Percentiles rank a stretch among this genome's conserved stretches.
Conservation (phyloP, 2,113 vertebrate species). For the Thamnaconus septentrionalis region DNA sequence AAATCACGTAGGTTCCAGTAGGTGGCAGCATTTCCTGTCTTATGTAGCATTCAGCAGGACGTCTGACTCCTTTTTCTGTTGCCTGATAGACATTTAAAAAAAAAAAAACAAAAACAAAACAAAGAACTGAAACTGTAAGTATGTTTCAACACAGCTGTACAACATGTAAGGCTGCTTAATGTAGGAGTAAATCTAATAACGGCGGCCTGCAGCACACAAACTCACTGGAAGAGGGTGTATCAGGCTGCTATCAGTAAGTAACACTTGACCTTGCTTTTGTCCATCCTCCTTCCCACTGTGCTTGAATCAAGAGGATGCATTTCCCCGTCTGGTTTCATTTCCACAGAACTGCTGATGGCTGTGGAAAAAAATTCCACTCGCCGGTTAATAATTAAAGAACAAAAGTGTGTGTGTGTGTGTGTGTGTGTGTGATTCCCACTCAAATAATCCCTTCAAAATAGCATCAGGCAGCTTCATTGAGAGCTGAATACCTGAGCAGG, state of each 20-base stretch:
- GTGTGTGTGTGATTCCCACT: slow-evolving; percentile 69
- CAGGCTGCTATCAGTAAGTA: slow-evolving; percentile 5
- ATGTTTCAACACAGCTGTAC: no score
- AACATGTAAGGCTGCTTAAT: no score
- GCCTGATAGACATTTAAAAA: background rate
- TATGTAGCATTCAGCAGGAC: background rate
- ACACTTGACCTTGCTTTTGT: slow-evolving; percentile 52
- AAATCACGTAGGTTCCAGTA: slow-evolving; percentile 6
- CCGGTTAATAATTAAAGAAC: slow-evolving; percentile 67
- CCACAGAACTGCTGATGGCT: slow-evolving; percentile 29
- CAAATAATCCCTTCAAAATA: slow-evolving; percentile 73
- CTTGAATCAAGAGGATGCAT: slow-evolving; percentile 18
- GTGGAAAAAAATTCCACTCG: slow-evolving; percentile 45
- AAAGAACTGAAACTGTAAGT: no score
- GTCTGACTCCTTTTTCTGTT: background rate
- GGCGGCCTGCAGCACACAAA: no score
- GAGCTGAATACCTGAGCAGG: slow-evolving; percentile 70
- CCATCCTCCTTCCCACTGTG: slow-evolving; percentile 2
- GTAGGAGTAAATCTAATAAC: no score
- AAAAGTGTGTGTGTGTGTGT: slow-evolving; percentile 38
- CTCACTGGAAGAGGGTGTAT: no score
- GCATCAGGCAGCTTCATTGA: slow-evolving; percentile 63
- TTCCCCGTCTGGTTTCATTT: slow-evolving; percentile 31
- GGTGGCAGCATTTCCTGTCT: slow-evolving; percentile 46
- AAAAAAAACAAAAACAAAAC: slow-evolving; percentile 2